Evolutionary conservation across 2,888 invertebrate genomes (phyloP).

Genomic region (Morinoia aosen): DNA sequence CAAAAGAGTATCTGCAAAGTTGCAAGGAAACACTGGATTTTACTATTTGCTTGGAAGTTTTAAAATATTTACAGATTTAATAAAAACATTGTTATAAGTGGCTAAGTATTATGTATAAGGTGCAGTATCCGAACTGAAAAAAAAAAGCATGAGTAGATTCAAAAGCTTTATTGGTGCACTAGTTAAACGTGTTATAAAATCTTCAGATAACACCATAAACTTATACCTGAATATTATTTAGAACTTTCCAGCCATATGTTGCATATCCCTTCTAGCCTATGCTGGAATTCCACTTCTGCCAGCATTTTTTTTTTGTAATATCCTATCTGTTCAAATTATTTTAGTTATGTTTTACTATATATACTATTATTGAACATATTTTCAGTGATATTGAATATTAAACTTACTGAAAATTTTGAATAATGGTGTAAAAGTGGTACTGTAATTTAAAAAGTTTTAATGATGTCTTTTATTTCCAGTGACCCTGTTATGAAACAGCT

Average conservation of each 20-base stretch:
- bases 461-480: constrained; percentile 77
- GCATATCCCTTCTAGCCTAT: not conserved
- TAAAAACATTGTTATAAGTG: too few species aligned
- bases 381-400: not conserved
- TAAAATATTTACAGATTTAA: too few species aligned
- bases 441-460: not conserved
- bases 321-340: not conserved
- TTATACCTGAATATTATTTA: not conserved
- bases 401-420: not conserved
- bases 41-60: too few species aligned
- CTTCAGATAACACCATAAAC: too few species aligned
- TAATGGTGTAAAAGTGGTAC: not conserved
- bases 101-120: too few species aligned
- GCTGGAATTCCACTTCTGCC: not conserved
- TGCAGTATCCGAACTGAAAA: too few species aligned
- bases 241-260: not conserved
- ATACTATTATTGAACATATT: not conserved
- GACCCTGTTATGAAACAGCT: constrained; percentile 99
- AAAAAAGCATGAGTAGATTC: too few species aligned
- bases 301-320: not conserved
- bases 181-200: too few species aligned
- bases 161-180: too few species aligned
- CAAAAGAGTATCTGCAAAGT: too few species aligned
- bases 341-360: not conserved
- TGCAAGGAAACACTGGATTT: too few species aligned